Conservation (phyloP, 2,888 invertebrate species). For the Apodemia zela region DNA sequence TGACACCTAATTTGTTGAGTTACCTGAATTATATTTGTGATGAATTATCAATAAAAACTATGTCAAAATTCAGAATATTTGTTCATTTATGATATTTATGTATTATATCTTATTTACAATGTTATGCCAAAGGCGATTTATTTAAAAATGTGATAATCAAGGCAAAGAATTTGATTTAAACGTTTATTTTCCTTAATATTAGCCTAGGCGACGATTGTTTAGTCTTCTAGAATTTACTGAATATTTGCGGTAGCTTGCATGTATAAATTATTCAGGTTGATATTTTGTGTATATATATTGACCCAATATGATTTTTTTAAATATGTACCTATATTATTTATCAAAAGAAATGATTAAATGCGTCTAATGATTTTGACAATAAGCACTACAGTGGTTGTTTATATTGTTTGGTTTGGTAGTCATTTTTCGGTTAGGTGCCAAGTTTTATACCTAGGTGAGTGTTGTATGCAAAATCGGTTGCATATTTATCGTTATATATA, state of each 20-base stretch:
- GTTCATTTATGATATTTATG: slow-evolving; percentile 22
- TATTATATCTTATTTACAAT: slow-evolving; percentile 28
- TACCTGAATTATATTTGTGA: no score
- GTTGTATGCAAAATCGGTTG: no score
- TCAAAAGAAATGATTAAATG: no score
- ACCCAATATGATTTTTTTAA: no score
- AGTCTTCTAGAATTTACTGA: slow-evolving; percentile 20
- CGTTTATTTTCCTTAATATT: slow-evolving; percentile 37
- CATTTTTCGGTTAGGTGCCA: not conserved
- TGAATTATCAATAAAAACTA: slow-evolving; percentile 5
- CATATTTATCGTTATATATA: no score
- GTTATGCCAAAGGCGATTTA: slow-evolving; percentile 65
- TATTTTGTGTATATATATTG: slow-evolving; percentile 22
- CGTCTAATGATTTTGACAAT: no score
- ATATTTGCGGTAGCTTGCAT: slow-evolving; percentile 28
- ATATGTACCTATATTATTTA: no score
- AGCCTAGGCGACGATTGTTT: slow-evolving; percentile 27
- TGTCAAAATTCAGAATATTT: slow-evolving; percentile 24
- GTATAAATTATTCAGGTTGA: slow-evolving; percentile 25
- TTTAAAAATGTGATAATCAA: slow-evolving; percentile 61
- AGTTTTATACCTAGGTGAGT: not conserved
- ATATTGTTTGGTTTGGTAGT: not conserved
- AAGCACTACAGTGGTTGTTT: not conserved
- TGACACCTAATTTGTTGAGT: no score
- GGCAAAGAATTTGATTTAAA: slow-evolving; percentile 42